phyloP scores from a whole-genome alignment of 2,797 vertebrate species.

The Lateolabrax maculatus region DNA sequence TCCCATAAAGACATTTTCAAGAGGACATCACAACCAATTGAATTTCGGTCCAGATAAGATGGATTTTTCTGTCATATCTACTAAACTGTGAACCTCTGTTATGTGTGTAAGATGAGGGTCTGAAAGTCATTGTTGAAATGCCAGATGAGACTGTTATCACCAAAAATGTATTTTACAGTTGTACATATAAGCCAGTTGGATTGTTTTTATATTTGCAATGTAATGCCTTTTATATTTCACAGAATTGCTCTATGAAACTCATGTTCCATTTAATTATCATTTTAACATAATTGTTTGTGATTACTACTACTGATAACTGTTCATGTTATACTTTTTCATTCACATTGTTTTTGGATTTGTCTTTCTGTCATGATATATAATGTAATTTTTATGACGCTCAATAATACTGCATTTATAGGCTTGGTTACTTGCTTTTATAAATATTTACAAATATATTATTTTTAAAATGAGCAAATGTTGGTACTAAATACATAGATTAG shows the following conservation, averaged over 20 bases:
- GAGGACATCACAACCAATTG: constrained; percentile 22
- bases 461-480: background rate
- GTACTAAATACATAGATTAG: constrained; percentile 1
- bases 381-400: constrained; percentile 24
- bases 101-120: background rate
- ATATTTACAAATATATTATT: constrained; percentile 16
- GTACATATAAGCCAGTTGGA: constrained; percentile 33
- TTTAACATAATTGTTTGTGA: constrained; percentile 1
- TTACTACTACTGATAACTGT: background rate
- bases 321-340: background rate
- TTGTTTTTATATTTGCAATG: constrained; percentile 23
- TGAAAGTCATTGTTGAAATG: constrained; percentile 8
- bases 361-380: constrained; percentile 6
- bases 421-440: constrained; percentile 15
- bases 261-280: background rate
- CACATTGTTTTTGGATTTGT: background rate
- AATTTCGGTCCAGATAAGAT: constrained; percentile 39
- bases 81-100: constrained; percentile 17
- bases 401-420: constrained; percentile 10
- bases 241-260: background rate
- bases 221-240: background rate
- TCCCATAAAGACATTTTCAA: constrained; percentile 27
- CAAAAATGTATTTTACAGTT: constrained; percentile 22
- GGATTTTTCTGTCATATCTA: constrained; percentile 27
- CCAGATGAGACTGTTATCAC: background rate